Percentiles rank a stretch among this genome's conserved stretches.
Conservation (phyloP, 2,888 invertebrate species). For the Allygus modestus region DNA sequence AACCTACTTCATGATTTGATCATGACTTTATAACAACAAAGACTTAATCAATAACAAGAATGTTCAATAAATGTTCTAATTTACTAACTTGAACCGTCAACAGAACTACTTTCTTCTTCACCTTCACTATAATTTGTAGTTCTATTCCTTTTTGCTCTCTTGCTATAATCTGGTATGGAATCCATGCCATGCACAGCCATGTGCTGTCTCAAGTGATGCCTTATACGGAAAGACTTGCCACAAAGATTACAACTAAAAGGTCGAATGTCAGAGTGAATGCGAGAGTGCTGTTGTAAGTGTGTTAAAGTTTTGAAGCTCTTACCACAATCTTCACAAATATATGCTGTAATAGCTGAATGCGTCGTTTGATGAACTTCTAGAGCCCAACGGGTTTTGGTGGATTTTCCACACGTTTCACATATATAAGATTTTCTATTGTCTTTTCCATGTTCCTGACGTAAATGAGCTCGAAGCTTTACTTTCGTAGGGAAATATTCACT, state of each 20-base stretch:
- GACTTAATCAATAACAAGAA: too few relatives aligned
- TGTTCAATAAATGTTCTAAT: too few relatives aligned
- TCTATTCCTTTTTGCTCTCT: neutral
- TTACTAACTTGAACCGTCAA: too few relatives aligned
- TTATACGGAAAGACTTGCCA: conserved; percentile 5
- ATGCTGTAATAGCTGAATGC: neutral
- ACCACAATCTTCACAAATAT: conserved; percentile 15
- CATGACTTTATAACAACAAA: too few relatives aligned
- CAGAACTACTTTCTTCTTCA: neutral
- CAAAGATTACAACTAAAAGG: neutral
- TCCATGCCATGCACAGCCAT: conserved; percentile 10
- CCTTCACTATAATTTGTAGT: neutral
- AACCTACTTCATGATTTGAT: too few relatives aligned
- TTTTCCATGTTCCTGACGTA: neutral
- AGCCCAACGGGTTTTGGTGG: neutral
- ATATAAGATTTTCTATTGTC: neutral
- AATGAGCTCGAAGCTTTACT: neutral
- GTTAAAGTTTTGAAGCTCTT: neutral
- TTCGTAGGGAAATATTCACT: neutral
- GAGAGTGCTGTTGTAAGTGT: conserved; percentile 14
- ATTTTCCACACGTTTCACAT: conserved; percentile 33
- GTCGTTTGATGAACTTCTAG: neutral
- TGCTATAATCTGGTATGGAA: neutral
- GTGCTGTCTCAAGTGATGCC: conserved; percentile 20
- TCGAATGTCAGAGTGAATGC: neutral